Evolutionary conservation across 1,140 invertebrate genomes (phyloP), one percentile per base, ranked within the genome.

Genomic region (Drosophila nannoptera): DNA sequence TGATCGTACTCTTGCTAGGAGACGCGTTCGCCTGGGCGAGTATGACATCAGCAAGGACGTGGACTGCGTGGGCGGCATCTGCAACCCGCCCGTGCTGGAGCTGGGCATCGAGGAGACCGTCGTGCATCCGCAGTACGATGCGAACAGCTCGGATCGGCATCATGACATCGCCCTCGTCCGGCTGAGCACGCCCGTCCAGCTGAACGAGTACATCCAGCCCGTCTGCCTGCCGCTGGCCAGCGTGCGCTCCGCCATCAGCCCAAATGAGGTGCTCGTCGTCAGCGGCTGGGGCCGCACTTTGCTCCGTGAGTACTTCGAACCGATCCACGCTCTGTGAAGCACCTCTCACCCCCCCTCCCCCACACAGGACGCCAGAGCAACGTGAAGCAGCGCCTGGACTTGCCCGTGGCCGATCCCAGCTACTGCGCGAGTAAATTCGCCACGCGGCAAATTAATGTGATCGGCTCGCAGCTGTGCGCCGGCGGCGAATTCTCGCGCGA

Each of bases 151-250:
- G 7, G 35, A 87, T 56, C 70, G 75, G 38, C 54, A 76, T 53
- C 61, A 96, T 86, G 96, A 97, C 76, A 95, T 97, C 53, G 95
- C 95, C 0, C 74, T 97, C 14, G 82, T 97, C 36, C 90, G 94
- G 11, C 91, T 97, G 0, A 94, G 94, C 74, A 69, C 63, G 68
- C 93, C 94, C n/a, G 93, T 97, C 0, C 91, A 92, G 0, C 92
- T 96, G 4, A 93, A 92, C 4, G 92, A 93, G 36, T 92, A 92
- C 14, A 94, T 96, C 36, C 91, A 93, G 60, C 96, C 95, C 0
- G 93, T 96, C 35, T 97, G 96, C 78, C 89, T 97, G 64, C 95
- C 95, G 3, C 29, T 87, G 52, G 31, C 69, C 50, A 73, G 50
- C 36, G 75, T 58, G 1, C 71, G 83, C 29, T 54, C 55, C 35